A percentile compares a stretch with the other conserved stretches of the same genome.
phyloP scores from a whole-genome alignment of 2,113 vertebrate species.

The Callithrix jacchus region DNA sequence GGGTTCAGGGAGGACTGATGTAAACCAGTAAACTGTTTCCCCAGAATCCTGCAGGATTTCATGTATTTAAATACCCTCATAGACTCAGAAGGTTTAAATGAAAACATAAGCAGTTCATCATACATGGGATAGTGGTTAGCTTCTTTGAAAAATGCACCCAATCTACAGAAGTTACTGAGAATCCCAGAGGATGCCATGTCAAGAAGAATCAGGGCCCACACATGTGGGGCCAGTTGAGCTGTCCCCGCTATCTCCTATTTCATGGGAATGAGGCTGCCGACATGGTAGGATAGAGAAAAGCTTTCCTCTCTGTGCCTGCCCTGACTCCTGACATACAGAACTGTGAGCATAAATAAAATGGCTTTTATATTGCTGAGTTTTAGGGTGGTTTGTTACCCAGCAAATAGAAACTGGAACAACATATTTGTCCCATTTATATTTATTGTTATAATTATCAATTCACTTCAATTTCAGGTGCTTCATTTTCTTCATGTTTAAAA shows the following conservation, averaged over 20 bases:
- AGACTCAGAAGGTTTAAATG: not conserved
- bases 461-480: not conserved
- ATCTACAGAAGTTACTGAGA: not conserved
- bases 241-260: not conserved
- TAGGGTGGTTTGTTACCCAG: not conserved
- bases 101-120: rapidly evolving
- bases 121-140: rapidly evolving
- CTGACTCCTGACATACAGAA: not conserved
- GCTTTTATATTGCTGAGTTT: not conserved
- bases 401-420: not conserved
- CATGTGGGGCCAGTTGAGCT: too few relatives aligned
- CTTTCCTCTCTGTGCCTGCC: not conserved
- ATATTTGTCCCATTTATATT: not conserved
- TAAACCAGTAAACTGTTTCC: not conserved
- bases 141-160: not conserved
- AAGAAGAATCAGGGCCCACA: not conserved
- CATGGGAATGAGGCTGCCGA: not conserved
- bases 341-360: not conserved
- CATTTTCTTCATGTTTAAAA: not conserved
- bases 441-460: not conserved
- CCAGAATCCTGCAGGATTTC: not conserved
- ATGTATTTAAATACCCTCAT: not conserved
- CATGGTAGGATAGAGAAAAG: rapidly evolving
- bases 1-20: not conserved
- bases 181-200: not conserved